Percentiles rank a stretch among this genome's conserved stretches.
phyloP scores from a whole-genome alignment of 2,888 invertebrate genomes.

The Melanotus villosus region DNA sequence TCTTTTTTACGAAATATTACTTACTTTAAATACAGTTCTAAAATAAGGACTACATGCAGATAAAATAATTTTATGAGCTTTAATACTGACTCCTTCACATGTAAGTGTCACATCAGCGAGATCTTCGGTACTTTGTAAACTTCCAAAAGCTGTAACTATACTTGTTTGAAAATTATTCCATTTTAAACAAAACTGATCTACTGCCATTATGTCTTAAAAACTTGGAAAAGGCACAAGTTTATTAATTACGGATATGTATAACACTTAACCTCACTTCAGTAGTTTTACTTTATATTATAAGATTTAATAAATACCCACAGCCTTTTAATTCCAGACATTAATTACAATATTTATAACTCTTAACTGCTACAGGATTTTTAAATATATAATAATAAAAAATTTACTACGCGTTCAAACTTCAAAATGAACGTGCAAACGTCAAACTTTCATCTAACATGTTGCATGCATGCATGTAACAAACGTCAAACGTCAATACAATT shows the following conservation, averaged over 20 bases:
- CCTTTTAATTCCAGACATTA: constrained; percentile 2
- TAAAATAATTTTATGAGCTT: constrained; percentile 82
- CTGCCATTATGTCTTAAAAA: constrained; percentile 20
- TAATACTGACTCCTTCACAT: constrained; percentile 80
- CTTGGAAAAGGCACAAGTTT: background rate
- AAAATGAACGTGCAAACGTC: constrained; percentile 15
- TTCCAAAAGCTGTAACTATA: constrained; percentile 79
- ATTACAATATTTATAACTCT: too few relatives aligned
- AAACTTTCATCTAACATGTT: constrained; percentile 11
- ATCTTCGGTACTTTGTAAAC: constrained; percentile 78
- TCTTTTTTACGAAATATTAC: constrained; percentile 13
- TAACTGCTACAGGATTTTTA: too few relatives aligned
- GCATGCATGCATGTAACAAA: background rate
- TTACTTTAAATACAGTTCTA: constrained; percentile 80
- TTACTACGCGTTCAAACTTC: constrained; percentile 25
- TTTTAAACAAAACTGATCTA: constrained; percentile 81
- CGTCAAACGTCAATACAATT: background rate
- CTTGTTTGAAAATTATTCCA: constrained; percentile 83
- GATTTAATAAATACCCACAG: constrained; percentile 10
- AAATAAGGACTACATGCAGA: constrained; percentile 84
- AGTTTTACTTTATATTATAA: background rate
- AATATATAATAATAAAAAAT: too few relatives aligned
- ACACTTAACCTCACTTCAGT: constrained; percentile 10
- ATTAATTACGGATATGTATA: background rate
- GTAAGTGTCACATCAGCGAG: constrained; percentile 82